These are phyloP conservation scores for Clusia tigrina DNA, from an alignment of 2,888 invertebrate genomes.

Conservation along the genomic window DNA sequence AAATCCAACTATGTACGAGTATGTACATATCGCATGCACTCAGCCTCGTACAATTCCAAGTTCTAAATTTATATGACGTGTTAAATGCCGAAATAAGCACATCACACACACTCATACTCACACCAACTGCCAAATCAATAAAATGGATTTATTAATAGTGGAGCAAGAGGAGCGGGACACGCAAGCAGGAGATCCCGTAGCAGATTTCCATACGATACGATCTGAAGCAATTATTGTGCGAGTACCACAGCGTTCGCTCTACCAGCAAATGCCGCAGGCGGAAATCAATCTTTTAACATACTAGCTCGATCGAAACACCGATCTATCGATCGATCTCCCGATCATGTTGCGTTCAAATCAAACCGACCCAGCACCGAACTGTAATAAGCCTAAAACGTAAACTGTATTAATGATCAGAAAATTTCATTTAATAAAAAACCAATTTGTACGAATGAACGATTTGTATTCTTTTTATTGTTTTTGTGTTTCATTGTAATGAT, in stretches of 20 bases:
- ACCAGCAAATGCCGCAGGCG: constrained; percentile 9
- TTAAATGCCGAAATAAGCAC: constrained; percentile 50
- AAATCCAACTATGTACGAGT: no score
- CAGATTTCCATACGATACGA: not conserved
- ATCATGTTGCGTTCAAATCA: not conserved
- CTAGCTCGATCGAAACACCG: constrained; percentile 14
- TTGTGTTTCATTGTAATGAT: constrained; percentile 27
- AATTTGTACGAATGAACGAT: constrained; percentile 37
- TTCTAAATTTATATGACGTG: constrained; percentile 26
- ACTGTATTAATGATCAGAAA: constrained; percentile 36
- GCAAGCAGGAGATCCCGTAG: not conserved
- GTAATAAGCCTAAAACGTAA: constrained; percentile 20
- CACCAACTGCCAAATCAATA: constrained; percentile 50
- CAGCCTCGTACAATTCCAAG: not conserved
- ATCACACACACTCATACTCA: no score
- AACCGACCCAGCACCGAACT: no score
- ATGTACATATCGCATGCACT: not conserved
- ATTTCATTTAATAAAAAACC: constrained; percentile 37
- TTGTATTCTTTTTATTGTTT: constrained; percentile 32
- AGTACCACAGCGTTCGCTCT: not conserved
- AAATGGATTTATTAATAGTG: constrained; percentile 48
- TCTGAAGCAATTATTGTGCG: not conserved
- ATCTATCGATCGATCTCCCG: constrained; percentile 20
- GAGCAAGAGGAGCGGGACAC: not conserved
- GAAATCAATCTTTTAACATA: constrained; percentile 14